A percentile compares a stretch with the other conserved stretches of the same genome.
Conservation (phyloP, 2,888 invertebrate genomes). For the Lycocerus yunnanus region DNA sequence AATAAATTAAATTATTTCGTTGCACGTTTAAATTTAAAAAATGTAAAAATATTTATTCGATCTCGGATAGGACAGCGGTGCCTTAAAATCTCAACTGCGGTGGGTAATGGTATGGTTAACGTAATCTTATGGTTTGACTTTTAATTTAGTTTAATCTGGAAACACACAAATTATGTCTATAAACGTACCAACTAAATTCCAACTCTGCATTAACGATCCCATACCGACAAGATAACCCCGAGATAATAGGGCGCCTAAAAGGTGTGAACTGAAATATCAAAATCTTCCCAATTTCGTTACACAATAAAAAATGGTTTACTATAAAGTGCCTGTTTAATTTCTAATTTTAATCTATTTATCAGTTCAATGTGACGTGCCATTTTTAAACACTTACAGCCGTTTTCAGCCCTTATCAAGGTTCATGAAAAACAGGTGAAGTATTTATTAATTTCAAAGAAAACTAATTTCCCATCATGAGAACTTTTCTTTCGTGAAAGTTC, state of each 20-base stretch:
- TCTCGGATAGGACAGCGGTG: neutral
- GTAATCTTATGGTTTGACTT: neutral
- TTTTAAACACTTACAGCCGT: neutral
- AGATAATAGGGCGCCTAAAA: neutral
- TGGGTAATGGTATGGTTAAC: neutral
- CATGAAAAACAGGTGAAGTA: too few relatives aligned
- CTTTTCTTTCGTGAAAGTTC: too few relatives aligned
- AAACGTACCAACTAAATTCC: neutral
- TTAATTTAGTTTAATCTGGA: neutral
- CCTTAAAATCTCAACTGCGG: neutral
- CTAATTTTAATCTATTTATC: neutral
- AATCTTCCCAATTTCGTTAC: neutral
- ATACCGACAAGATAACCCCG: neutral
- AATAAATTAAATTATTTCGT: too few relatives aligned
- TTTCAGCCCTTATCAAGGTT: neutral
- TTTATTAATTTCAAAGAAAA: too few relatives aligned
- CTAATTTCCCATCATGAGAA: too few relatives aligned
- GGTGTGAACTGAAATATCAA: neutral
- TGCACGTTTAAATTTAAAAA: neutral
- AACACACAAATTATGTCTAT: neutral
- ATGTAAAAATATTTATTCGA: neutral
- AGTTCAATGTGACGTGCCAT: neutral
- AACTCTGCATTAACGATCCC: neutral
- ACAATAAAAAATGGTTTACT: neutral
- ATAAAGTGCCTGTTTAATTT: neutral